Percentiles rank a stretch among this genome's conserved stretches.
Evolutionary conservation across 1,140 invertebrate species (phyloP).

Genomic region (Macrobrachium nipponense): DNA sequence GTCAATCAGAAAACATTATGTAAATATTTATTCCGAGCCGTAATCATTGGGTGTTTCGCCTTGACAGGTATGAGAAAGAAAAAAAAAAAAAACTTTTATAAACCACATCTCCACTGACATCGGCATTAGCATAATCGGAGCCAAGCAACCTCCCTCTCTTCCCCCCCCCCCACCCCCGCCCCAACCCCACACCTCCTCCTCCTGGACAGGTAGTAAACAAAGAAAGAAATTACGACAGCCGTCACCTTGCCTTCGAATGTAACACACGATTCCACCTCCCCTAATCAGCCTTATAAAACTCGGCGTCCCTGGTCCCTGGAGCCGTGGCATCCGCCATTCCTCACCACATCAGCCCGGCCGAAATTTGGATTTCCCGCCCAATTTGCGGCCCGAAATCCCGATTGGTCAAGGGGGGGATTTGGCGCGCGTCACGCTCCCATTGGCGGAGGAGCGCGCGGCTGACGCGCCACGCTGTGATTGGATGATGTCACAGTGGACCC

Average conservation of each 20-base stretch:
- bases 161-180: slow-evolving; percentile 17
- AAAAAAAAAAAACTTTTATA: neutral
- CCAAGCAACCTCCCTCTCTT: slow-evolving; percentile 1
- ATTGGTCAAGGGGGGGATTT: slow-evolving; percentile 44
- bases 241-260: too few relatives aligned
- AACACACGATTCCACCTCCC: too few relatives aligned
- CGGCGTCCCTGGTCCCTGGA: neutral
- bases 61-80: neutral
- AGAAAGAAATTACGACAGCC: too few relatives aligned
- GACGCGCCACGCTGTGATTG: slow-evolving; percentile 33
- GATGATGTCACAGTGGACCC: slow-evolving; percentile 34
- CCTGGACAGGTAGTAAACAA: neutral
- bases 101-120: neutral
- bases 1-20: neutral
- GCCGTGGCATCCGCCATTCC: neutral
- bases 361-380: slow-evolving; percentile 42
- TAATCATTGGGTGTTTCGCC: too few relatives aligned
- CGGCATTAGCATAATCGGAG: neutral
- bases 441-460: slow-evolving; percentile 23
- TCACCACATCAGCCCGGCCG: slow-evolving; percentile 19
- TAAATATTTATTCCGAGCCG: too few relatives aligned
- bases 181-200: slow-evolving; percentile 22
- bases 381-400: slow-evolving; percentile 37
- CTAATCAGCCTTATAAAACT: too few relatives aligned
- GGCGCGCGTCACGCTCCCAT: slow-evolving; percentile 35